A percentile compares a stretch with the other conserved stretches of the same genome.
Conservation (phyloP, 92 coral and sea anemone species). For the Phenganax marumi region DNA sequence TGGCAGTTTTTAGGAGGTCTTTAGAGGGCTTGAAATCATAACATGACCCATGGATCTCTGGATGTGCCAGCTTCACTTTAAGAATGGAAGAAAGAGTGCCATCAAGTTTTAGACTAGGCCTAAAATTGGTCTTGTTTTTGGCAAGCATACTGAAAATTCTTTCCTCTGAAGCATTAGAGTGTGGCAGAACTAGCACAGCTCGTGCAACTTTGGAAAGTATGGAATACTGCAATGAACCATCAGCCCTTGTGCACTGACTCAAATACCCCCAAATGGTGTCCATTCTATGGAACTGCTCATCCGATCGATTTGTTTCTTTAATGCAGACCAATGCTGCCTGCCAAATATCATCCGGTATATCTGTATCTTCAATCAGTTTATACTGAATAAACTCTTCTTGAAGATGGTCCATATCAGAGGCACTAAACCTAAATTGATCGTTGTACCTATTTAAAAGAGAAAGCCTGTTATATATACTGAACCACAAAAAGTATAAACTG, state of each 20-base stretch:
- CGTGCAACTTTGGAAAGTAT: neutral
- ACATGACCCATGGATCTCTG: neutral
- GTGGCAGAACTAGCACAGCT: constrained; percentile 11
- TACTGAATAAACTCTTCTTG: too few relatives aligned
- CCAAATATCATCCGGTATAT: too few relatives aligned
- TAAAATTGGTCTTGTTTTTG: neutral
- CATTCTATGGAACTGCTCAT: too few relatives aligned
- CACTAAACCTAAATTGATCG: too few relatives aligned
- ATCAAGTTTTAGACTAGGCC: neutral
- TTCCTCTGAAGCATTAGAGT: constrained; percentile 4
- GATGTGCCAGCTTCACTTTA: constrained; percentile 6
- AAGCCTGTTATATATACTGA: too few relatives aligned
- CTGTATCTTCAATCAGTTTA: too few relatives aligned
- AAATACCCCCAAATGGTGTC: too few relatives aligned
- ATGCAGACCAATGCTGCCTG: too few relatives aligned
- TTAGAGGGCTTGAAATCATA: neutral
- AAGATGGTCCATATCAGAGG: too few relatives aligned
- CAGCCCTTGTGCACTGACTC: constrained; percentile 3
- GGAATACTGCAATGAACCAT: neutral
- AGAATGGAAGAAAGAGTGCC: constrained; percentile 10
- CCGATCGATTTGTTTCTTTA: too few relatives aligned
- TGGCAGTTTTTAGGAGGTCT: constrained; percentile 5
- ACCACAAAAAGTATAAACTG: too few relatives aligned
- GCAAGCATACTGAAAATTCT: neutral
- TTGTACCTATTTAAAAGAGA: too few relatives aligned